phyloP scores from a whole-genome alignment of 2,113 vertebrate genomes.

The Sylvilagus bachmani region DNA sequence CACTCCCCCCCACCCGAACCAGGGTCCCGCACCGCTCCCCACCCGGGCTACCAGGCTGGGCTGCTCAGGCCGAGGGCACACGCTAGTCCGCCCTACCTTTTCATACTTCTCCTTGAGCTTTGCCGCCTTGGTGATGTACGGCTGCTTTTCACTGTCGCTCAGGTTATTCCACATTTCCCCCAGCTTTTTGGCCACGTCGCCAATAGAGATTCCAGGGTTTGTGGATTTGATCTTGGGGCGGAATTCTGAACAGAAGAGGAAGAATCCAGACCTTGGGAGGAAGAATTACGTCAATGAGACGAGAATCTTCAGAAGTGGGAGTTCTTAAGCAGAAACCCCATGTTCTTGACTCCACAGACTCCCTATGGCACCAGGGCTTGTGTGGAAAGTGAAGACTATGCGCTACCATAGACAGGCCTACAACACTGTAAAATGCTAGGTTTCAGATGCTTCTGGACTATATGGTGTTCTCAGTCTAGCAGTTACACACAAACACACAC shows the following conservation, averaged over 20 bases:
- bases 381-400: not conserved
- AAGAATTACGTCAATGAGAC: constrained; percentile 50
- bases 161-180: constrained; percentile 95
- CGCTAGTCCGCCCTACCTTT: constrained; percentile 87
- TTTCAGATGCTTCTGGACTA: not conserved
- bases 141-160: constrained; percentile 92
- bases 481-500: not conserved
- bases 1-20: not conserved
- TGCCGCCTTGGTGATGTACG: constrained; percentile 93
- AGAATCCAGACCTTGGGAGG: constrained; percentile 92
- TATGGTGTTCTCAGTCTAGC: not conserved
- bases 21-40: fast-evolving
- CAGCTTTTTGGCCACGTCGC: constrained; percentile 94
- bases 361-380: not conserved
- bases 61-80: no score
- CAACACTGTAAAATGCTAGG: not conserved
- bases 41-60: not conserved
- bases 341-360: not conserved
- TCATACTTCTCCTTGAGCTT: constrained; percentile 96
- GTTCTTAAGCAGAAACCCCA: not conserved
- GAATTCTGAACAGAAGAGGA: constrained; percentile 94
- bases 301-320: not conserved
- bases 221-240: constrained; percentile 94
- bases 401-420: not conserved
- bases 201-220: constrained; percentile 92